Evolutionary conservation across 2,797 vertebrate genomes (phyloP).

Genomic region (Streptopelia turtur): DNA sequence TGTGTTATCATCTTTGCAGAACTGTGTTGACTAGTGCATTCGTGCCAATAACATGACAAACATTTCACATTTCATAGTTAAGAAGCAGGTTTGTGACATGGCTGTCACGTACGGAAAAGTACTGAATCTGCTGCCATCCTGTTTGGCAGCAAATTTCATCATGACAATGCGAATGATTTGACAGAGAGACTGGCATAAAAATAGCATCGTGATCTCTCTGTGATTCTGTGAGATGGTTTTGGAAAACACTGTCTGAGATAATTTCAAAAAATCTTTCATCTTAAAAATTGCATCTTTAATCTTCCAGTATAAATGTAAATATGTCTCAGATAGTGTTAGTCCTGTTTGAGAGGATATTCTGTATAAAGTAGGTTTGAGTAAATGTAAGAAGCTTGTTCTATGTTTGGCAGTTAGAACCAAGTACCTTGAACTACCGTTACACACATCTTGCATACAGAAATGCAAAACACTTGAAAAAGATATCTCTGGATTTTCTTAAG

Average conservation of each 20-base stretch:
- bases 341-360: neutral
- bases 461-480: neutral
- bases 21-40: neutral
- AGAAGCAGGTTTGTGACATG: neutral
- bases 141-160: neutral
- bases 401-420: conserved; percentile 19
- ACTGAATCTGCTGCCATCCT: neutral
- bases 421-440: neutral
- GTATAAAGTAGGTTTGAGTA: neutral
- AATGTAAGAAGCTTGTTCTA: neutral
- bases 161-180: neutral
- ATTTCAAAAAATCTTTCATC: neutral
- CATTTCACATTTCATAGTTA: neutral
- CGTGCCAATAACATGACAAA: neutral
- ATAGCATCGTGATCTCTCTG: neutral
- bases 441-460: neutral
- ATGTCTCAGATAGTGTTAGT: conserved; percentile 16
- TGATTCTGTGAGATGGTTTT: neutral
- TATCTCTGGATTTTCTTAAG: neutral
- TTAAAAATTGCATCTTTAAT: neutral
- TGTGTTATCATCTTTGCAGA: neutral
- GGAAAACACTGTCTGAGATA: neutral
- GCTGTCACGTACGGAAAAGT: neutral
- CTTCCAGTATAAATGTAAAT: conserved; percentile 18
- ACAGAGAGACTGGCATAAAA: neutral